These are phyloP conservation scores for Rissa tridactyla DNA, from an alignment of 2,113 vertebrate genomes.

Conservation along the genomic window DNA sequence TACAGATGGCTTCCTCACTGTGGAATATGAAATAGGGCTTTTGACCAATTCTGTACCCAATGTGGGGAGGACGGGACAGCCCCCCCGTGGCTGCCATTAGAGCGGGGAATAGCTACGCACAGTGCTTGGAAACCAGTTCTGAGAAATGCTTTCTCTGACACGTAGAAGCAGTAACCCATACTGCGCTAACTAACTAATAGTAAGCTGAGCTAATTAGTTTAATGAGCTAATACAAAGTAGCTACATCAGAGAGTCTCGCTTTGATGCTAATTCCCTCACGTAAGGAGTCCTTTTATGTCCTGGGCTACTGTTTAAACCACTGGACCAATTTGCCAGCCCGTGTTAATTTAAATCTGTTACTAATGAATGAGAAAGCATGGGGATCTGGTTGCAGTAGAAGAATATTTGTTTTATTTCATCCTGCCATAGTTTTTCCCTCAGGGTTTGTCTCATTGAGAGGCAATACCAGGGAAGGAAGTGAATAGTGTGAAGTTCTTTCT, in stretches of 20 bases:
- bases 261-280: slow-evolving; percentile 47
- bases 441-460: neutral
- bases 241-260: slow-evolving; percentile 2
- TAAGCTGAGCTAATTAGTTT: slow-evolving; percentile 36
- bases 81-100: fast-evolving
- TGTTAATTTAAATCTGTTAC: neutral
- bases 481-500: neutral
- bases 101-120: neutral
- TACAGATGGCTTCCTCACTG: neutral
- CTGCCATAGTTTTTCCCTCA: neutral
- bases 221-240: slow-evolving; percentile 36
- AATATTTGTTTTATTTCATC: neutral
- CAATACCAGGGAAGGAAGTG: neutral
- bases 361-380: neutral
- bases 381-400: neutral
- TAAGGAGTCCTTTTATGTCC: slow-evolving; percentile 45
- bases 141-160: neutral
- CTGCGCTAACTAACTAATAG: neutral
- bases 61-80: neutral
- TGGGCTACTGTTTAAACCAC: neutral
- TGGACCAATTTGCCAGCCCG: slow-evolving; percentile 14
- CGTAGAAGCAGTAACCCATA: neutral
- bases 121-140: neutral
- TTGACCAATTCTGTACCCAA: neutral
- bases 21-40: neutral